phyloP scores from a whole-genome alignment of 2,888 invertebrate species.

The Amiota minor region DNA sequence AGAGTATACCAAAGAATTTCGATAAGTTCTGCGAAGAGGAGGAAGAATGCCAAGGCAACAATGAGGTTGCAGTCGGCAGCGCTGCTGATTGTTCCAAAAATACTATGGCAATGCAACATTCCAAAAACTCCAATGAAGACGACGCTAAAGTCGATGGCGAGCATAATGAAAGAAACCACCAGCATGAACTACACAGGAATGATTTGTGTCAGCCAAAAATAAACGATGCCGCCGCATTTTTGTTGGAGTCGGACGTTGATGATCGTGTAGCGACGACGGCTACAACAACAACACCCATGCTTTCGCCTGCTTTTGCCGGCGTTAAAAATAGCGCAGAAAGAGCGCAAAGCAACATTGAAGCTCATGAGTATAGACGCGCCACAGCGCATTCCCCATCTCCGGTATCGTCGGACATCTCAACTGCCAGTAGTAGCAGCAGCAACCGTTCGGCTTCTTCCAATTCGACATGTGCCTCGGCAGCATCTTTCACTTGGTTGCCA shows the following conservation, averaged over 20 bases:
- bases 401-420: slow-evolving; percentile 56
- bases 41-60: slow-evolving; percentile 57
- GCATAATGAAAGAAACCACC: slow-evolving; percentile 27
- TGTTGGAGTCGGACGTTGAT: slow-evolving; percentile 33
- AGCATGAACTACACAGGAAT: slow-evolving; percentile 32
- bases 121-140: slow-evolving; percentile 57
- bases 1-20: slow-evolving; percentile 74
- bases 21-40: slow-evolving; percentile 73
- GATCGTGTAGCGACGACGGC: slow-evolving; percentile 31
- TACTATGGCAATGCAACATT: slow-evolving; percentile 49
- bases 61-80: slow-evolving; percentile 32
- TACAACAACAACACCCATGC: slow-evolving; percentile 29
- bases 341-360: slow-evolving; percentile 35
- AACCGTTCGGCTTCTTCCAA: slow-evolving; percentile 46
- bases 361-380: slow-evolving; percentile 44
- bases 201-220: slow-evolving; percentile 68
- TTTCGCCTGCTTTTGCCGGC: slow-evolving; percentile 38
- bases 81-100: slow-evolving; percentile 40
- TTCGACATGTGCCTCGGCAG: slow-evolving; percentile 50
- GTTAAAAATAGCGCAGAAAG: slow-evolving; percentile 61
- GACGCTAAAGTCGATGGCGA: slow-evolving; percentile 29
- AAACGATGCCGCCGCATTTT: slow-evolving; percentile 49
- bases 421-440: slow-evolving; percentile 48
- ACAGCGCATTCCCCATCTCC: slow-evolving; percentile 64
- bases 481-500: slow-evolving; percentile 69